phyloP scores from a whole-genome alignment of 2,888 invertebrate genomes.

The Abscondita cerata region DNA sequence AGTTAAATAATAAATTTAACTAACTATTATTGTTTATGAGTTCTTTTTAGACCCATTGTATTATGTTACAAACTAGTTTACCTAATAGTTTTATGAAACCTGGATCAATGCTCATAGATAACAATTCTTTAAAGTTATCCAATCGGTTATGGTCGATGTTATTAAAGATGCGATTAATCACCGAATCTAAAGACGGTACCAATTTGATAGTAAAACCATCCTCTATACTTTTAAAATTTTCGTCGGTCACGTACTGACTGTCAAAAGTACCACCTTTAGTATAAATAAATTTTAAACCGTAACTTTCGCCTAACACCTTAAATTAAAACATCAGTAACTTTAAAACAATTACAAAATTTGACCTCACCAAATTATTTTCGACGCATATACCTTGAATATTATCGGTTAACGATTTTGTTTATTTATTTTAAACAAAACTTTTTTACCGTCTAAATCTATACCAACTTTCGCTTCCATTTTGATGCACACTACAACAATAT shows the following conservation, averaged over 20 bases:
- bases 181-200: conserved; percentile 48
- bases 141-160: conserved; percentile 13
- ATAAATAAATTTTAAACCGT: conserved; percentile 49
- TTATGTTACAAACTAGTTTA: conserved; percentile 27
- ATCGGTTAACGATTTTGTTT: conserved; percentile 34
- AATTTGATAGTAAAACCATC: conserved; percentile 52
- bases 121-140: conserved; percentile 44
- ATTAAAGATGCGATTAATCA: conserved; percentile 47
- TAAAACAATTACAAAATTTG: neutral
- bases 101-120: conserved; percentile 47
- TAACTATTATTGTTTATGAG: no score
- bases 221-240: conserved; percentile 48
- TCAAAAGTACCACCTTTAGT: conserved; percentile 41
- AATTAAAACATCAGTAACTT: neutral
- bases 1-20: no score
- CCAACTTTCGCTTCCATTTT: conserved; percentile 39
- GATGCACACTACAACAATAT: neutral
- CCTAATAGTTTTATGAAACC: conserved; percentile 53
- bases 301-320: conserved; percentile 34
- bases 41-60: no score
- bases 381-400: conserved; percentile 38
- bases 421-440: conserved; percentile 35
- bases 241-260: conserved; percentile 48
- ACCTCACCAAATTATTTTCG: conserved; percentile 33
- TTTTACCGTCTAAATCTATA: conserved; percentile 32